Base-by-base conservation (phyloP, 2,797 vertebrate genomes). In the Lutjanus campechanus region DNA sequence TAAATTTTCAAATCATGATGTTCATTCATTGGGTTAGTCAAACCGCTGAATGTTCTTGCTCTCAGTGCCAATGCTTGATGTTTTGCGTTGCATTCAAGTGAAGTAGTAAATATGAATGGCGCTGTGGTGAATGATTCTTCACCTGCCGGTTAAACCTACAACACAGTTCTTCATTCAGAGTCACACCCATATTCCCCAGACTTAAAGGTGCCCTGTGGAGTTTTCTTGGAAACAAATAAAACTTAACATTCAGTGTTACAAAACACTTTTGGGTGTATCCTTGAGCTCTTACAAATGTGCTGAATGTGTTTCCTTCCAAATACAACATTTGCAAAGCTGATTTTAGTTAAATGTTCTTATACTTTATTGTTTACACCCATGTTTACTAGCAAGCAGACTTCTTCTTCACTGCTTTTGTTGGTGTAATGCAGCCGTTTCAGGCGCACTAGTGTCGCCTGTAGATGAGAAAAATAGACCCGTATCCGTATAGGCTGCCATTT, bases 1-100 rank as follows among this genome's bases (percentile, higher is more conserved):
- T 79, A 40, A 74, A 73, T 53, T 72, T 87, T 87, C 65, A 76
- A 85, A 76, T 77, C 29, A 20, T 47, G 25, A 68, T 65, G 62
- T 54, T 66, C 74, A 73, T 78, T 85, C 61, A 77, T 81, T 83
- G 77, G 79, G 75, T 79, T 25, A 46, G 71, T 84, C 56, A 68
- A 82, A 80, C 76, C 73, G 0, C 79, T 84, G 79, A 74, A 86
- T 86, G 84, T 85, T 79, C 83, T 83, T 73, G 54, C 59, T 47
- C 49, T 58, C 44, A 19, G 17, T 77, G 81, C 65, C 81, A 82
- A 11, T 73, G 63, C 51, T 81, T 81, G 72, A 79, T 55, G 3
- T 63, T 76, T 60, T 50, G 56, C 71, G 81, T 51, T 85, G 79
- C 81, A 44, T 84, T 84, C 70, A 80, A 19, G 60, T 73, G 7